Base-by-base conservation (phyloP, 2,888 invertebrate genomes). In the Falcaria lacertinaria region DNA sequence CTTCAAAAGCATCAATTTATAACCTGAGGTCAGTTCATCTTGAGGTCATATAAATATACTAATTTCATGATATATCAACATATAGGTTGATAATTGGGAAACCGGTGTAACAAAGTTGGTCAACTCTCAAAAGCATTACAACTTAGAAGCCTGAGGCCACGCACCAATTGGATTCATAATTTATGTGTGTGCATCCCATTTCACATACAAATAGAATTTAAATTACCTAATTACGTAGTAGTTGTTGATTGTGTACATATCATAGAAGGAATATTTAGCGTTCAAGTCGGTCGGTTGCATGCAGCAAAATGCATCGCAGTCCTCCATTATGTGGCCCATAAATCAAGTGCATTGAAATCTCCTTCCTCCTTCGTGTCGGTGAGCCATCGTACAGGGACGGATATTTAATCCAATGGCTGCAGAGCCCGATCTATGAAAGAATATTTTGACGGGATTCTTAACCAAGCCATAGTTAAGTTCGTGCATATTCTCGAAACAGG, bases 331-430 rank as follows among this genome's bases (percentile, higher is more conserved):
- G 75, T 74, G 69, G 73, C 58, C 60, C 74, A 80, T 87, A 87
- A 86, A 87, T 87, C 86, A 85, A 75, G 72, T 72, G 84, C 86
- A 84, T 80, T 84, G 82, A 84, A 86, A 84, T 80, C 84, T 83
- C 77, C 83, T 85, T 84, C 85, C 82, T 81, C 78, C 73, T 82
- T 83, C 83, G 82, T 82, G 84, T 78, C 76, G 81, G 74, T 69
- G 74, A 71, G 69, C 79, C 77, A 80, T 82, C 75, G 77, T 60
- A 69, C 64, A 70, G 71, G 75, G 76, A 74, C 78, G 79, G 77
- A 79, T 80, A 82, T 84, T 81, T 76, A 80, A 78, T 68, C 77
- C 76, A 73, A 72, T 74, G 68, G 57, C 65, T 63, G 52, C 57
- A 60, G 67, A 67, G 66, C 64, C n/a, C 56, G 57, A 54, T 56